These are phyloP conservation scores for Sinocyclocheilus rhinocerous DNA, from an alignment of 2,113 vertebrate species.

Conservation along the genomic window DNA sequence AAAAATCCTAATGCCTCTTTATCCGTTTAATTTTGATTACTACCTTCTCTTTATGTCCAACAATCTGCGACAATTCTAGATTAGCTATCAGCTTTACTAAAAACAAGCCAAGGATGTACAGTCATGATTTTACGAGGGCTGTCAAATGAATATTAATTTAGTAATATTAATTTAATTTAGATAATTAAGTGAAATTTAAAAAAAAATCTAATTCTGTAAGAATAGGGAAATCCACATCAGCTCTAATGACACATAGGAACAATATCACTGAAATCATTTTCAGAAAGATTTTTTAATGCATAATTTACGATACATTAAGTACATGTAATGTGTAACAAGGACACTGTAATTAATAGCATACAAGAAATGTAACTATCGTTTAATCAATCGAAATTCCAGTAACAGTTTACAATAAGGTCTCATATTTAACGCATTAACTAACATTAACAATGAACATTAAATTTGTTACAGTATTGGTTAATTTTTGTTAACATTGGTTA, in stretches of 20 bases:
- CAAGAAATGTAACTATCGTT: too few species aligned
- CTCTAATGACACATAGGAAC: background rate
- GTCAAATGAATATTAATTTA: background rate
- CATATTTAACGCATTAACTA: too few species aligned
- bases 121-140: background rate
- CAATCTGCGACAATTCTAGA: background rate
- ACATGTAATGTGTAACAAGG: too few species aligned
- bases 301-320: too few species aligned
- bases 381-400: too few species aligned
- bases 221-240: background rate
- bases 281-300: too few species aligned
- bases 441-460: too few species aligned
- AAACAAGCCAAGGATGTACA: background rate
- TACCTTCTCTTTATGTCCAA: background rate
- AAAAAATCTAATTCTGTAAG: background rate
- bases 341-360: too few species aligned
- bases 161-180: background rate
- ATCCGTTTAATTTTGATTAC: background rate
- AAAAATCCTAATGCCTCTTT: constrained; percentile 8
- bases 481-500: too few species aligned
- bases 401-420: too few species aligned
- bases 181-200: background rate
- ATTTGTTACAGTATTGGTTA: too few species aligned
- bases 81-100: background rate
- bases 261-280: too few species aligned